Evolutionary conservation across 2,797 vertebrate species (phyloP), one percentile per base, ranked within the genome.

Genomic region (Pelodytes ibericus): DNA sequence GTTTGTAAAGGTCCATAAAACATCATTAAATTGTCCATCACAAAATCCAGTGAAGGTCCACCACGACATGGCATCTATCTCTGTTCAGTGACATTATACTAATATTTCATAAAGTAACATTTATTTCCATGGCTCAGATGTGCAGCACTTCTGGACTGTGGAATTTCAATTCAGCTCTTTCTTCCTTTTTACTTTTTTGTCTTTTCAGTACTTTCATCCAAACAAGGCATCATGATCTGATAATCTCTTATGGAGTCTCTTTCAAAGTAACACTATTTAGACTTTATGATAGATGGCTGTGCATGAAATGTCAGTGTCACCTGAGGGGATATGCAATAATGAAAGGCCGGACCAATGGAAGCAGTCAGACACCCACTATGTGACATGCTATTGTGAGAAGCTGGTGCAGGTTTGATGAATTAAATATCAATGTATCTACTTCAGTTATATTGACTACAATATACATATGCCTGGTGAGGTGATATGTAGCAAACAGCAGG

Each of bases 381-480:
- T 66, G 51, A 77, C 75, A 77, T 67, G 61, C 56, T 66, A 75
- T 61, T 69, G 73, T 75, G 51, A 47, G 71, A 57, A 75, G 63
- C 29, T 18, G 25, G 49, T 76, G 30, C 57, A 65, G 60, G 41
- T 73, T 72, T 72, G 76, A 78, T 79, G 76, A 79, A 79, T 79
- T 73, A 79, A 68, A 79, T 73, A 79, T 79, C 69, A 77, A 68
- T 73, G 44, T 73, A 67, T 72, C 36, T 31, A 62, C 25, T 56
- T 11, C 4, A 20, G 56, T 73, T 72, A 79, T 60, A 11, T 36
- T 60, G 39, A 70, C 27, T 72, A 44, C 56, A 59, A 44, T 62
- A 53, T 72, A 72, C n/a, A 24, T 16, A 26, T 61, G 39, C 44
- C 39, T 73, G 72, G 67, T 75, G 64, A 33, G 57, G 53, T 49